Evolutionary conservation across 1,140 invertebrate genomes (phyloP), one percentile per base, ranked within the genome.

Genomic region (Pachypeltis micranthus): DNA sequence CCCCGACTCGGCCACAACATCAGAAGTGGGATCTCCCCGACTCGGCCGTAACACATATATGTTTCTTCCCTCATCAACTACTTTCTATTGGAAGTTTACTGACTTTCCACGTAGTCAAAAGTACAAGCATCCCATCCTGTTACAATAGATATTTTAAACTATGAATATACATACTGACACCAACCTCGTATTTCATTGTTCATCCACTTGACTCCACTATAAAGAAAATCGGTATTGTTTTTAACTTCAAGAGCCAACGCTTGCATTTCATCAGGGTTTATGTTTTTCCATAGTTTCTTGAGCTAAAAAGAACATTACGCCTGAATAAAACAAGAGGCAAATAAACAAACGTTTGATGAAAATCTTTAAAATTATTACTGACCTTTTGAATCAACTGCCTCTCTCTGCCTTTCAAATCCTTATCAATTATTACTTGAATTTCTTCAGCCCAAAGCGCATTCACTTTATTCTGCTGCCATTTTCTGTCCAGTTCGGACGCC

Each of bases 351-450:
- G n/a, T n/a, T n/a, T n/a, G n/a, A n/a, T n/a, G n/a, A 56, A 7
- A 59, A 27, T 58, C 29, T 12, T 25, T 12, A 27, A n/a, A n/a
- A n/a, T n/a, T n/a, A n/a, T n/a, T n/a, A n/a, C 59, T 28, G 61
- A 69, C 71, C 58, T 70, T 71, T 25, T 68, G 67, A 3, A 69
- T 55, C 4, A 70, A 54, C 26, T 67, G 66, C 60, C 68, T 67
- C n/a, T 65, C 64, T 65, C 67, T 69, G 27, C 67, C 68, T 31
- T 62, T 67, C 21, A 72, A 62, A 23, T 67, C 64, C 19, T 69
- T 66, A 24, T 68, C 68, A 28, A 67, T 44, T 14, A 62, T 62
- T 21, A 56, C 59, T 1, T 60, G 59, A 16, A 70, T 54, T 34
- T 55, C 55, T 23, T 65, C 56, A 24, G 66, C 23, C 25, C 56